A percentile compares a stretch with the other conserved stretches of the same genome.
phyloP scores from a whole-genome alignment of 2,888 invertebrate genomes.

The Atethmia centrago region DNA sequence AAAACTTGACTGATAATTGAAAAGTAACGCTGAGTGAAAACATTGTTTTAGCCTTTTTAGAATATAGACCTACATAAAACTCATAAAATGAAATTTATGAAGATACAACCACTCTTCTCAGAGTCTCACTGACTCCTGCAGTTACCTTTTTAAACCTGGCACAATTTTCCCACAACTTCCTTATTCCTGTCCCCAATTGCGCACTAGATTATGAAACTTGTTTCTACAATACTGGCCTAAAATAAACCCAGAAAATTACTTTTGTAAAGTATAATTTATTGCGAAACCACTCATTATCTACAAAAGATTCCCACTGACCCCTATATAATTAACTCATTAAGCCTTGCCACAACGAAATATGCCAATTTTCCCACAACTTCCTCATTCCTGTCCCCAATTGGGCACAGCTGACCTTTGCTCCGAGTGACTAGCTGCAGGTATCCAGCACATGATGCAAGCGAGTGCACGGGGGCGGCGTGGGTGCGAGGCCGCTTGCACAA shows the following conservation, averaged over 20 bases:
- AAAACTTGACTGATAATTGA: not conserved
- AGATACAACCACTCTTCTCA: not conserved
- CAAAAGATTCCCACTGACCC: slow-evolving; percentile 29
- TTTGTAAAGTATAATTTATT: not conserved
- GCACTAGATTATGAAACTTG: not conserved
- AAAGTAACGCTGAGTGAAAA: not conserved
- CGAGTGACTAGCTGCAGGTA: slow-evolving; percentile 59
- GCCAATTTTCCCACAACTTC: slow-evolving; percentile 41
- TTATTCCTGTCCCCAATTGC: slow-evolving; percentile 38
- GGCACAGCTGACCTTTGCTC: slow-evolving; percentile 67
- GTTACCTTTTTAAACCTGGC: slow-evolving; percentile 33
- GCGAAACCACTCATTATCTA: not conserved
- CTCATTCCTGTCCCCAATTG: slow-evolving; percentile 57
- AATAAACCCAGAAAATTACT: too few relatives aligned
- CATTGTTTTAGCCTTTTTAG: too few relatives aligned
- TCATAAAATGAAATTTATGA: not conserved
- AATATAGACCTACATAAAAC: not conserved
- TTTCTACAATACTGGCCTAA: too few relatives aligned
- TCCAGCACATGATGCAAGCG: slow-evolving; percentile 66
- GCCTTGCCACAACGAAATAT: slow-evolving; percentile 29
- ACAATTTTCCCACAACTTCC: slow-evolving; percentile 44
- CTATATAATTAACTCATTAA: slow-evolving; percentile 44
- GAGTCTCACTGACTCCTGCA: slow-evolving; percentile 5
- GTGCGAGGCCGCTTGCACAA: slow-evolving; percentile 84
- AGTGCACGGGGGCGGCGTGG: slow-evolving; percentile 77